Evolutionary conservation across 2,888 invertebrate genomes (phyloP).

Genomic region (Idaea dimidiata): DNA sequence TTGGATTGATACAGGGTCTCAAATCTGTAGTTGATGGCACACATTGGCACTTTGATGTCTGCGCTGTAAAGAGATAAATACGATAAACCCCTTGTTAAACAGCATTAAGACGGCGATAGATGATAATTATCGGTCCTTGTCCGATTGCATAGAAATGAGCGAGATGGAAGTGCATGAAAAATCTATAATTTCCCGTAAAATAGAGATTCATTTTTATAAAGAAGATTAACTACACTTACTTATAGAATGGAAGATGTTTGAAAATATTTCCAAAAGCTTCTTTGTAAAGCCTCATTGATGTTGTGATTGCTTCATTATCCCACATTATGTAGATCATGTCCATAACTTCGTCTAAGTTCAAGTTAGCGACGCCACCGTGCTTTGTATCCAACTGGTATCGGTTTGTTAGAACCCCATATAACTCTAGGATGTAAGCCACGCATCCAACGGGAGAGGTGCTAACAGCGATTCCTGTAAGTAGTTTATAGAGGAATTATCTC

Average conservation of each 20-base stretch:
- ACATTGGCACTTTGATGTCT: neutral
- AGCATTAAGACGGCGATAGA: too few species aligned
- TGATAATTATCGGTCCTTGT: too few species aligned
- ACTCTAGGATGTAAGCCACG: neutral
- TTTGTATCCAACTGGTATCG: neutral
- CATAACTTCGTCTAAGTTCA: neutral
- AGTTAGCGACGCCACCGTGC: neutral
- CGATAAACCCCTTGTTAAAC: too few species aligned
- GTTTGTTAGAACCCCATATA: neutral
- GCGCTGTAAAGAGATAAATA: neutral
- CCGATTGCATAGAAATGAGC: too few species aligned
- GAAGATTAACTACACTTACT: neutral
- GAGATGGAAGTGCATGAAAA: too few species aligned
- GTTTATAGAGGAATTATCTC: neutral
- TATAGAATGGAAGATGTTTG: neutral
- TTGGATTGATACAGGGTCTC: neutral
- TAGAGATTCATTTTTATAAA: too few species aligned
- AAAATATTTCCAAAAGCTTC: neutral
- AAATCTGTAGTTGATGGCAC: neutral
- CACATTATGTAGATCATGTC: neutral
- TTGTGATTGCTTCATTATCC: neutral
- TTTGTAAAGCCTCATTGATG: neutral
- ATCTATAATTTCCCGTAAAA: too few species aligned
- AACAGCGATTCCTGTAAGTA: neutral
- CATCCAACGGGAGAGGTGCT: neutral